These are phyloP conservation scores for Sycophila texana DNA, from an alignment of 2,888 invertebrate genomes.

Conservation along the genomic window DNA sequence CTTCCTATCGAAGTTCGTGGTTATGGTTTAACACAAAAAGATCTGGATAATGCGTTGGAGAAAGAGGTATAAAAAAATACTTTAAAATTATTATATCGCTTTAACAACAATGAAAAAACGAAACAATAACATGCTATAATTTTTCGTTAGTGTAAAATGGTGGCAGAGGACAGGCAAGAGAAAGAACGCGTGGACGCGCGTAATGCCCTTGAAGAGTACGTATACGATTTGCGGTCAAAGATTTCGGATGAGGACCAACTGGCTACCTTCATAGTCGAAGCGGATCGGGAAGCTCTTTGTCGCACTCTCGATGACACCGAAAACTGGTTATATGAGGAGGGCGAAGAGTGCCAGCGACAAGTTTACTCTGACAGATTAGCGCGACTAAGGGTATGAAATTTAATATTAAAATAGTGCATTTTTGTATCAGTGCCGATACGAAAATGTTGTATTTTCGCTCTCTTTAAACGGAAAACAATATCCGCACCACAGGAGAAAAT, in stretches of 20 bases:
- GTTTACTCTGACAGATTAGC: conserved; percentile 76
- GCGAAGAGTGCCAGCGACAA: conserved; percentile 92
- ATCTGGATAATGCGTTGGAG: conserved; percentile 86
- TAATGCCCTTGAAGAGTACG: conserved; percentile 98
- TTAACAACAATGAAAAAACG: background rate
- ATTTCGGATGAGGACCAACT: conserved; percentile 86
- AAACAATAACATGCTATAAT: background rate
- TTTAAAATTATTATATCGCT: background rate
- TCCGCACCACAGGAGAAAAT: too few species aligned
- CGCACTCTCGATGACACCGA: conserved; percentile 89
- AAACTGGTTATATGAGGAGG: conserved; percentile 98
- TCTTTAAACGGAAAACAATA: background rate
- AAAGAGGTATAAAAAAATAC: conserved; percentile 81
- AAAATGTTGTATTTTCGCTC: background rate
- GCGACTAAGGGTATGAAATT: conserved; percentile 65
- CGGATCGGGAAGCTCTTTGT: conserved; percentile 81
- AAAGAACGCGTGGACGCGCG: conserved; percentile 96
- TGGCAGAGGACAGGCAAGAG: conserved; percentile 91
- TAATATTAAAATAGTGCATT: background rate
- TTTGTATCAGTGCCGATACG: too few species aligned
- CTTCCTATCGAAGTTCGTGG: conserved; percentile 88
- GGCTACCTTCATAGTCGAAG: conserved; percentile 85
- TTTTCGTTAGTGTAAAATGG: conserved; percentile 83
- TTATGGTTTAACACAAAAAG: conserved; percentile 83
- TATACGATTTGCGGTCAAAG: conserved; percentile 96